Percentiles rank a stretch among this genome's conserved stretches.
Conservation (phyloP, 2,113 vertebrate species). For the Rhynchopsitta pachyrhyncha region DNA sequence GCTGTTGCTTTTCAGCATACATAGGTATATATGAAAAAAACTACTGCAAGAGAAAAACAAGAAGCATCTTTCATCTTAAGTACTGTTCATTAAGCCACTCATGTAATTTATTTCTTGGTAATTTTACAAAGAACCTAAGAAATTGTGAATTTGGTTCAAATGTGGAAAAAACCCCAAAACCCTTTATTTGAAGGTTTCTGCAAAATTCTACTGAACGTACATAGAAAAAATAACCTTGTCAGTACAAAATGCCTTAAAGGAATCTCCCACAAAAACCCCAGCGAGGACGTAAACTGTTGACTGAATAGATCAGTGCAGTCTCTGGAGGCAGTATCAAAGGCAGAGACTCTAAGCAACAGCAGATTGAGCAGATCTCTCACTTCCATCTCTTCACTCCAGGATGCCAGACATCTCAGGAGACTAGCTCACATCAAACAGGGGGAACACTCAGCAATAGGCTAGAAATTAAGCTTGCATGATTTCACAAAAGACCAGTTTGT, state of each 20-base stretch:
- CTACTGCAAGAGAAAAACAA: neutral
- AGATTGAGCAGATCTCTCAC: slow-evolving; percentile 61
- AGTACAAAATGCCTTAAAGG: slow-evolving; percentile 74
- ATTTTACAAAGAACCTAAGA: slow-evolving; percentile 19
- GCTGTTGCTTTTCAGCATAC: neutral
- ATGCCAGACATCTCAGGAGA: slow-evolving; percentile 55
- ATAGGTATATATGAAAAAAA: neutral
- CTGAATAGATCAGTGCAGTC: slow-evolving; percentile 66
- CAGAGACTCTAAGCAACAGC: slow-evolving; percentile 52
- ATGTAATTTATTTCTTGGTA: slow-evolving; percentile 12
- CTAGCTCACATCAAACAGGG: slow-evolving; percentile 67
- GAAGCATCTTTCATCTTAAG: neutral
- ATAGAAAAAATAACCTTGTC: slow-evolving; percentile 64
- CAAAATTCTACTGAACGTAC: slow-evolving; percentile 40
- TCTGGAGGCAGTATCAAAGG: slow-evolving; percentile 71
- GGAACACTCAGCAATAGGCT: slow-evolving; percentile 41
- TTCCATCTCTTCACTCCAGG: slow-evolving; percentile 51
- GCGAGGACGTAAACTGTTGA: slow-evolving; percentile 65
- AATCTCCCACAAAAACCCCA: slow-evolving; percentile 65
- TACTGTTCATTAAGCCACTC: neutral
- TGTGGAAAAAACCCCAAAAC: fast-evolving
- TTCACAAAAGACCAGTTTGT: slow-evolving; percentile 65
- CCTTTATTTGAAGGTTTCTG: slow-evolving; percentile 64
- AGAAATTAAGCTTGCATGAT: slow-evolving; percentile 48
- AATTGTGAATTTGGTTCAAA: slow-evolving; percentile 16